Conservation (phyloP, 2,113 vertebrate genomes). For the Alligator mississippiensis region DNA sequence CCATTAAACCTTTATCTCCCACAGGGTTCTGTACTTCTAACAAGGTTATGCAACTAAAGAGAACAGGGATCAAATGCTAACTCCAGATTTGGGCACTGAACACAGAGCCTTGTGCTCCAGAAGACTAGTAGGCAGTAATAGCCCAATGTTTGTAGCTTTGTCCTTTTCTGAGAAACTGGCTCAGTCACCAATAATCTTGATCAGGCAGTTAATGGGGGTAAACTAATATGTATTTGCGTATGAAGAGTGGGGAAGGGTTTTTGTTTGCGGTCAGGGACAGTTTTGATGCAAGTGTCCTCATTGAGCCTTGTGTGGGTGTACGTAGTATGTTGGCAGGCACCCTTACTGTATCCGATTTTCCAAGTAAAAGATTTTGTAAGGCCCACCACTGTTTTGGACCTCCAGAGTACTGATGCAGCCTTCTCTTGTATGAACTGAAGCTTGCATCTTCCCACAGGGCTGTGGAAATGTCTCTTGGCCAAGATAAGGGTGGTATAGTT, state of each 20-base stretch:
- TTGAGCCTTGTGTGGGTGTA: background rate
- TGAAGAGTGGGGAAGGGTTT: background rate
- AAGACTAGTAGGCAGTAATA: background rate
- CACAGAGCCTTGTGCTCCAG: background rate
- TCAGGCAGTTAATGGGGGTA: background rate
- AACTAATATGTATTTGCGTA: background rate
- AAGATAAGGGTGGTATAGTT: background rate
- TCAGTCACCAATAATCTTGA: background rate
- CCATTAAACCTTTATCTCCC: background rate
- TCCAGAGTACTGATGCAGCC: background rate
- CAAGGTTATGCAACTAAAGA: fast-evolving
- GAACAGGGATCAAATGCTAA: background rate
- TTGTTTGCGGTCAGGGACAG: fast-evolving
- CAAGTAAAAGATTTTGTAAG: background rate
- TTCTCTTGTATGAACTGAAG: background rate
- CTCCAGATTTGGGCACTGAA: fast-evolving
- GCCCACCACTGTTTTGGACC: background rate
- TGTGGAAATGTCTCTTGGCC: fast-evolving
- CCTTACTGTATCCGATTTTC: background rate
- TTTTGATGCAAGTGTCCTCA: background rate
- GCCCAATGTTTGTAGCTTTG: background rate
- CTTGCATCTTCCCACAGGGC: background rate
- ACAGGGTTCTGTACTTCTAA: background rate
- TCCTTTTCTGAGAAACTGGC: too few relatives aligned
- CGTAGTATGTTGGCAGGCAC: background rate